These are phyloP conservation scores for Sebastes nivosus DNA, from an alignment of 2,797 vertebrate species.

Conservation along the genomic window DNA sequence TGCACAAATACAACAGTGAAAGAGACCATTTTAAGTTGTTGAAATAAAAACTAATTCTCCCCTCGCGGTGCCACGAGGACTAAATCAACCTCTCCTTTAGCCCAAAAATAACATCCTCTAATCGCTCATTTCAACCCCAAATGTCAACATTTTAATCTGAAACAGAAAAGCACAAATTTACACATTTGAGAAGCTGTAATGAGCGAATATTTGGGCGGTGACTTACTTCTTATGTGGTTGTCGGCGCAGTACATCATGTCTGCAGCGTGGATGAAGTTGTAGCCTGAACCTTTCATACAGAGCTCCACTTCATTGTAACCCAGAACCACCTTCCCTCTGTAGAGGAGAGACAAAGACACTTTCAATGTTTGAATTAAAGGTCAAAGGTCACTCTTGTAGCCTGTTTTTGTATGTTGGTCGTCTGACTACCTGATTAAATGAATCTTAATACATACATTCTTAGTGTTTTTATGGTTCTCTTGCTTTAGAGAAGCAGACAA, in stretches of 20 bases:
- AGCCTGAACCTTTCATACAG: slow-evolving; percentile 78
- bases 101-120: neutral
- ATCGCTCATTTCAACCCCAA: neutral
- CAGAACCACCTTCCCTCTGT: slow-evolving; percentile 70
- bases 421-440: neutral
- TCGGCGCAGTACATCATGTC: slow-evolving; percentile 88
- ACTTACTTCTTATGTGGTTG: slow-evolving; percentile 81
- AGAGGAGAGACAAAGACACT: neutral
- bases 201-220: neutral
- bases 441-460: neutral
- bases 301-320: slow-evolving; percentile 83
- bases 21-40: too few relatives aligned
- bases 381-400: neutral
- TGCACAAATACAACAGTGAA: too few relatives aligned
- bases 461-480: too few relatives aligned
- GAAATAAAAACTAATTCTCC: too few relatives aligned
- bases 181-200: neutral
- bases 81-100: neutral
- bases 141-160: neutral
- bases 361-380: neutral
- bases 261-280: slow-evolving; percentile 83
- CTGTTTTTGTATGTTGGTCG: neutral
- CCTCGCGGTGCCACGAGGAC: too few relatives aligned
- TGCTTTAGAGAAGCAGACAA: too few relatives aligned
- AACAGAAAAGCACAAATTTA: neutral